Percentiles rank a stretch among this genome's conserved stretches.
These are phyloP conservation scores for Drosophila quinaria DNA, from an alignment of 2,888 invertebrate species.

Conservation along the genomic window DNA sequence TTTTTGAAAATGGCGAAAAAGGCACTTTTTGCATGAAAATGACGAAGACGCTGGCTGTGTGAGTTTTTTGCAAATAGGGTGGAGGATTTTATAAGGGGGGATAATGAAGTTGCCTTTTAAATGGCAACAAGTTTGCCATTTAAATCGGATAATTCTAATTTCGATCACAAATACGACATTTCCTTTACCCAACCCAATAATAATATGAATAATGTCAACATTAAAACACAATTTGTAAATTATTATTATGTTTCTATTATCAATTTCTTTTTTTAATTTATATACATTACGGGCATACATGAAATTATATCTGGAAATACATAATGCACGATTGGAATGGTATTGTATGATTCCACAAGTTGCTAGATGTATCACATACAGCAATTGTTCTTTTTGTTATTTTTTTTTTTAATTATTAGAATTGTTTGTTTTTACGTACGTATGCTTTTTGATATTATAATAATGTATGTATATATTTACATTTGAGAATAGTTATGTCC, in stretches of 20 bases:
- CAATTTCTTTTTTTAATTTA: constrained; percentile 40
- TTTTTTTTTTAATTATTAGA: constrained; percentile 15
- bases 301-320: constrained; percentile 50
- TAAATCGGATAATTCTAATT: too few species aligned
- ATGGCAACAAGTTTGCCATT: too few species aligned
- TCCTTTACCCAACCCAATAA: too few species aligned
- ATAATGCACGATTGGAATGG: constrained; percentile 62
- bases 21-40: too few species aligned
- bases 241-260: constrained; percentile 70
- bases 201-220: too few species aligned
- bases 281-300: constrained; percentile 59
- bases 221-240: neutral
- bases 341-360: constrained; percentile 50
- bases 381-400: constrained; percentile 31
- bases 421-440: constrained; percentile 48
- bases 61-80: too few species aligned
- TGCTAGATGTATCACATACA: constrained; percentile 51
- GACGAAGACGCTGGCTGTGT: too few species aligned
- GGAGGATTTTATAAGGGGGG: too few species aligned
- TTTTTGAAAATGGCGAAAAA: too few species aligned
- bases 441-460: constrained; percentile 54
- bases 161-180: too few species aligned
- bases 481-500: constrained; percentile 54
- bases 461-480: constrained; percentile 59
- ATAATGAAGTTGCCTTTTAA: too few species aligned